phyloP scores from a whole-genome alignment of 2,797 vertebrate genomes.

The Alauda arvensis region DNA sequence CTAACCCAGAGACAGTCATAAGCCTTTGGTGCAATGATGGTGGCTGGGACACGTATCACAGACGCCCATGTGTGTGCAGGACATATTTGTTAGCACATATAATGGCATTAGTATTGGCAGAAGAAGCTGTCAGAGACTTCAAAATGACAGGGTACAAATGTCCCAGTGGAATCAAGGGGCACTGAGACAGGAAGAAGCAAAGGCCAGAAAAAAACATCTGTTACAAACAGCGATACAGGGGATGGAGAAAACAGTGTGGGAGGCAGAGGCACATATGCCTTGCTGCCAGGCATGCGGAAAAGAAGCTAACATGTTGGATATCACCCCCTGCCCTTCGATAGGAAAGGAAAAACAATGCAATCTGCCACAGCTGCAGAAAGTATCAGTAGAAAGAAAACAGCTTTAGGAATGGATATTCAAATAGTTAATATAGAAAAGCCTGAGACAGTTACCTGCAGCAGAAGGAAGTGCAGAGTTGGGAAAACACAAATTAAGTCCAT shows the following conservation, averaged over 20 bases:
- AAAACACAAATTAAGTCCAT: not conserved
- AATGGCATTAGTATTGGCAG: not conserved
- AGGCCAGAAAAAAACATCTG: conserved; percentile 50
- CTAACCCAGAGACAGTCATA: not conserved
- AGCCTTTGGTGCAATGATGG: not conserved
- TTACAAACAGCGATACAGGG: not conserved
- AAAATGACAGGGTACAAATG: conserved; percentile 9
- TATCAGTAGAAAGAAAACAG: not conserved
- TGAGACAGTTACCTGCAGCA: not conserved
- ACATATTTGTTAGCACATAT: not conserved
- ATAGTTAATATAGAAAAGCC: not conserved
- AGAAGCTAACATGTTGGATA: not conserved
- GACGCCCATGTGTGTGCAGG: not conserved
- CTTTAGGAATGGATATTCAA: not conserved
- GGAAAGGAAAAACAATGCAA: conserved; percentile 24
- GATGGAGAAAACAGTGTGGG: not conserved
- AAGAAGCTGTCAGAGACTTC: not conserved
- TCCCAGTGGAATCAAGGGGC: not conserved
- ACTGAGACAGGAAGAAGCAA: not conserved
- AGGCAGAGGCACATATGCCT: conserved; percentile 4
- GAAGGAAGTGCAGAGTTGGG: conserved; percentile 3
- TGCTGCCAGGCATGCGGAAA: conserved; percentile 22
- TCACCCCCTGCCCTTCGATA: not conserved
- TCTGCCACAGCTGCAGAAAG: conserved; percentile 39
- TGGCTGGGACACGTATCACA: not conserved